Base-by-base conservation (phyloP, 2,113 vertebrate genomes). In the Rhagologus leucostigma region DNA sequence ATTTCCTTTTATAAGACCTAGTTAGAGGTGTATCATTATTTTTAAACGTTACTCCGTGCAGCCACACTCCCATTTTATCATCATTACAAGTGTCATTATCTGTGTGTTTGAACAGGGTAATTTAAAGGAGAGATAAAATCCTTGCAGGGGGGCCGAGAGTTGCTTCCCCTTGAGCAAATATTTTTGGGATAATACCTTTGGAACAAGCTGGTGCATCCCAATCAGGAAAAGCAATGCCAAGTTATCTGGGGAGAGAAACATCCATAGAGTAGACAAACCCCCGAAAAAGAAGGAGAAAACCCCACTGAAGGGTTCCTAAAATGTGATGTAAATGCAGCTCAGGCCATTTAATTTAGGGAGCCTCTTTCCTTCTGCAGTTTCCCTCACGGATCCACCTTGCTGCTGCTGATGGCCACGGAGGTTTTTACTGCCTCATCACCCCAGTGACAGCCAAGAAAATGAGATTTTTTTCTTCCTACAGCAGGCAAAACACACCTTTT, bases 21-120 rank as follows among this genome's bases (percentile, higher is more conserved):
- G 68, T 71, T 92, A n/a, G 92, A 97, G 95, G 95, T 93, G 53
- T 39, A 90, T 84, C 79, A 92, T 93, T 92, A 96, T 93, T 96
- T 96, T 95, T 92, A 92, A 94, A 84, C 4, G 44, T 88, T 95
- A 74, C 92, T 93, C 95, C 21, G 20, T 14, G 67, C 95, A 93
- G 92, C 60, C 92, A 71, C 82, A 16, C 89, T 90, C 50, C 20
- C 46, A 42, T 93, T 93, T 91, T 74, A 84, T 81, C 92, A 77
- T 90, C 96, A 49, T 95, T 88, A 52, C 75, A 32, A 21, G 63
- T 88, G 68, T 84, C 85, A 70, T 96, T 90, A 90, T 79, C 87
- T 3, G 9, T 27, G 64, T 49, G 13, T 68, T 44, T 77, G 47
- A 93, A 70, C 63, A 26, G 79, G 46, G 88, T 41, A 63, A 90